phyloP scores from a whole-genome alignment of 2,888 invertebrate genomes.

The Caenorhabditis auriculariae region DNA sequence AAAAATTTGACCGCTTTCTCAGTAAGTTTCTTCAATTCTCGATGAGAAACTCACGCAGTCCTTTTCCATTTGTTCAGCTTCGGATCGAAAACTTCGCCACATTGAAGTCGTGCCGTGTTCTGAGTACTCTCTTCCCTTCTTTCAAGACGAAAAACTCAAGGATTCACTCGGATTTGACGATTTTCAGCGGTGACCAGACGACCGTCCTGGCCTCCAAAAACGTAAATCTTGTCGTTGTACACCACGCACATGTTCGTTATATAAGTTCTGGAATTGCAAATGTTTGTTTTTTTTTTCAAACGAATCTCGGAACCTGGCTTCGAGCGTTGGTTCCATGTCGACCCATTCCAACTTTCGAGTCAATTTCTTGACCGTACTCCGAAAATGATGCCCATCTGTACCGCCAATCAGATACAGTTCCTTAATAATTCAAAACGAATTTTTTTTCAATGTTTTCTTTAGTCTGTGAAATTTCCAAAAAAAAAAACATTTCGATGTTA shows the following conservation, averaged over 20 bases:
- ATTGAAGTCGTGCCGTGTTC: too few species aligned
- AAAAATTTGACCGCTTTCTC: too few species aligned
- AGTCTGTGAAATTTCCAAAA: neutral
- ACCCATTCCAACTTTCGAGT: conserved; percentile 8
- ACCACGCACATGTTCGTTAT: conserved; percentile 25
- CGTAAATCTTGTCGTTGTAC: conserved; percentile 24
- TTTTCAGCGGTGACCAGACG: conserved; percentile 9
- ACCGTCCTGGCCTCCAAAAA: conserved; percentile 28
- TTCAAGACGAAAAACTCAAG: conserved; percentile 1
- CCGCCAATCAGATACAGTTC: conserved; percentile 18
- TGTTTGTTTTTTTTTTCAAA: too few species aligned
- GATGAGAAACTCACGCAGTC: conserved; percentile 9
- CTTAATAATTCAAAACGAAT: neutral
- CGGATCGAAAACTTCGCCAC: conserved; percentile 23
- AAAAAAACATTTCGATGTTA: neutral
- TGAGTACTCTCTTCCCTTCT: too few species aligned
- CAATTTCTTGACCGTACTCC: conserved; percentile 21
- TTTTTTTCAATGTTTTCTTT: neutral
- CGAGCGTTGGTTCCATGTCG: conserved; percentile 17
- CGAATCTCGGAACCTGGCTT: too few species aligned
- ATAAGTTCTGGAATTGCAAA: conserved; percentile 21
- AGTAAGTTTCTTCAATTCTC: too few species aligned
- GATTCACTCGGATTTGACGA: too few species aligned
- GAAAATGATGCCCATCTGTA: conserved; percentile 10
- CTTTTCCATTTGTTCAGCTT: conserved; percentile 11